phyloP scores from a whole-genome alignment of 53 echinoderm and acorn worm genomes.

The Holothuria leucospilota region DNA sequence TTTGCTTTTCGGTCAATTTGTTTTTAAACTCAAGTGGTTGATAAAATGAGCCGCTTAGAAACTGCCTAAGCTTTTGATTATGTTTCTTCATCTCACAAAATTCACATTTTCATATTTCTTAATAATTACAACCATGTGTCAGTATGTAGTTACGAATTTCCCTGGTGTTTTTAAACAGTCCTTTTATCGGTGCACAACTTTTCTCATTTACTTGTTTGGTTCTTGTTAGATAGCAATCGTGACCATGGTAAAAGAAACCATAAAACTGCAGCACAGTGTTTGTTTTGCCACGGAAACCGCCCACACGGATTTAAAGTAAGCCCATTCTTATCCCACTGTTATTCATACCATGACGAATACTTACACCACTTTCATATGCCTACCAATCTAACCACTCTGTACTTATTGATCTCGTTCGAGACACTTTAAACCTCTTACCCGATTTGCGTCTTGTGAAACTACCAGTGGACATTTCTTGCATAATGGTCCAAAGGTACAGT shows the following conservation, averaged over 20 bases:
- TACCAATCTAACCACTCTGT: slow-evolving; percentile 57
- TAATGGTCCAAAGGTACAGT: slow-evolving; percentile 40
- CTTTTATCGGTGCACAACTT: not conserved
- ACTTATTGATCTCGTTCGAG: too few relatives aligned
- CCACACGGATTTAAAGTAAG: slow-evolving; percentile 30
- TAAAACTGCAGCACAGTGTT: slow-evolving; percentile 61
- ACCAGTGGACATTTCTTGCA: slow-evolving; percentile 62
- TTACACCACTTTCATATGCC: not conserved
- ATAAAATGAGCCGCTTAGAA: not conserved
- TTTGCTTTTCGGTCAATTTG: slow-evolving; percentile 12
- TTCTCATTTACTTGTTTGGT: not conserved
- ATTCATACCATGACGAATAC: slow-evolving; percentile 47
- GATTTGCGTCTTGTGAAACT: too few relatives aligned
- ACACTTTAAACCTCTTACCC: too few relatives aligned
- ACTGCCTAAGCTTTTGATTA: not conserved
- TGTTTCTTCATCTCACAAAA: not conserved
- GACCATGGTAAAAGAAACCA: slow-evolving; percentile 62
- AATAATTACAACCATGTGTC: not conserved
- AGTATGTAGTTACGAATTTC: too few relatives aligned
- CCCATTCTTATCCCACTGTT: slow-evolving; percentile 54
- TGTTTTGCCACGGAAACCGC: slow-evolving; percentile 50
- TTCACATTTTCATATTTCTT: slow-evolving; percentile 46
- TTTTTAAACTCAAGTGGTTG: not conserved
- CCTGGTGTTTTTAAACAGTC: too few relatives aligned
- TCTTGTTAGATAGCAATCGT: slow-evolving; percentile 39